Conservation (phyloP, 2,113 vertebrate species). For the Xenopus tropicalis region UCB_Xtro_10.0 CM004444.2:59538001-59538500, state of each 20-base stretch:
- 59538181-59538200: background rate
- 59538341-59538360: slow-evolving; percentile 90
- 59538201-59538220: slow-evolving; percentile 24
- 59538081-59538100: accelerated
- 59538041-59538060: accelerated
- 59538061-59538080: accelerated
- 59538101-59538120: accelerated
- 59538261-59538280: slow-evolving; percentile 83
- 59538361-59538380: slow-evolving; percentile 83
- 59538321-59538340: slow-evolving; percentile 98
- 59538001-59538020: background rate
- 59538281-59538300: slow-evolving; percentile 92
- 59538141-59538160: background rate
- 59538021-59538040: background rate
- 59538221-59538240: slow-evolving; percentile 37
- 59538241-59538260: slow-evolving; percentile 57
- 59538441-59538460: too few relatives aligned
- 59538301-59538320: slow-evolving; percentile 93
- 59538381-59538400: background rate
- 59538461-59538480: too few relatives aligned
- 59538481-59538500: too few relatives aligned
- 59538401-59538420: slow-evolving; percentile 6
- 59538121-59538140: background rate
- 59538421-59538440: background rate
- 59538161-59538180: slow-evolving; percentile 8